Percentiles rank a stretch among this genome's conserved stretches.
Conservation (phyloP, 2,888 invertebrate genomes). For the Xylota sylvarum region DNA sequence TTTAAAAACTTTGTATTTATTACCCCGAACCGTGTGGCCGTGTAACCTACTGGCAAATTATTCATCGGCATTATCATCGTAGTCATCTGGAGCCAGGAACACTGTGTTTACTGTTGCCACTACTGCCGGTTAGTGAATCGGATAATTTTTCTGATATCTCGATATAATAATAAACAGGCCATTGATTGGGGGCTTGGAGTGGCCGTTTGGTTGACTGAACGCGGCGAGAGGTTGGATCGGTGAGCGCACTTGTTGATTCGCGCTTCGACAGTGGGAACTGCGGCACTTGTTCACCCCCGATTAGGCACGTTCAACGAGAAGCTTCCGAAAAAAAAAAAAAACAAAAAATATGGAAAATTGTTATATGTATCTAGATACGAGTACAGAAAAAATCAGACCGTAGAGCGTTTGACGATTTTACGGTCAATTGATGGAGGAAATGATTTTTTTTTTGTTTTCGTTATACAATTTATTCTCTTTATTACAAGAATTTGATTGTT, state of each 20-base stretch:
- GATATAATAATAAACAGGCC: slow-evolving; percentile 74
- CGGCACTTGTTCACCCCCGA: slow-evolving; percentile 71
- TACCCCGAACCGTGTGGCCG: slow-evolving; percentile 61
- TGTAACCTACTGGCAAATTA: slow-evolving; percentile 75
- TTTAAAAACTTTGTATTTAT: slow-evolving; percentile 73
- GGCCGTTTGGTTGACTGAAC: slow-evolving; percentile 73
- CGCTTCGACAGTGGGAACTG: slow-evolving; percentile 53
- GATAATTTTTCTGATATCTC: slow-evolving; percentile 75
- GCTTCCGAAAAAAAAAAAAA: slow-evolving; percentile 10
- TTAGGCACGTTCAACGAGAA: slow-evolving; percentile 47
- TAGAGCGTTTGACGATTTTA: slow-evolving; percentile 55
- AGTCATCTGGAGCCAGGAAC: slow-evolving; percentile 65
- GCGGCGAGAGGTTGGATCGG: slow-evolving; percentile 28
- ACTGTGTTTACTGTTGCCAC: slow-evolving; percentile 57
- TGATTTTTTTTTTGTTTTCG: slow-evolving; percentile 39
- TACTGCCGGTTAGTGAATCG: slow-evolving; percentile 67
- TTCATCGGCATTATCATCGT: slow-evolving; percentile 74
- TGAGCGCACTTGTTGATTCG: slow-evolving; percentile 70
- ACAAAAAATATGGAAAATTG: slow-evolving; percentile 56
- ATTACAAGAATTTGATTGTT: slow-evolving; percentile 25
- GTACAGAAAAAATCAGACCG: slow-evolving; percentile 29
- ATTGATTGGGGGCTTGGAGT: slow-evolving; percentile 74
- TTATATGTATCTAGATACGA: neutral
- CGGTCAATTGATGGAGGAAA: slow-evolving; percentile 60
- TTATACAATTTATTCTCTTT: slow-evolving; percentile 5